Conservation (phyloP, 2,888 invertebrate genomes). For the Pristionchus arcanus region DNA sequence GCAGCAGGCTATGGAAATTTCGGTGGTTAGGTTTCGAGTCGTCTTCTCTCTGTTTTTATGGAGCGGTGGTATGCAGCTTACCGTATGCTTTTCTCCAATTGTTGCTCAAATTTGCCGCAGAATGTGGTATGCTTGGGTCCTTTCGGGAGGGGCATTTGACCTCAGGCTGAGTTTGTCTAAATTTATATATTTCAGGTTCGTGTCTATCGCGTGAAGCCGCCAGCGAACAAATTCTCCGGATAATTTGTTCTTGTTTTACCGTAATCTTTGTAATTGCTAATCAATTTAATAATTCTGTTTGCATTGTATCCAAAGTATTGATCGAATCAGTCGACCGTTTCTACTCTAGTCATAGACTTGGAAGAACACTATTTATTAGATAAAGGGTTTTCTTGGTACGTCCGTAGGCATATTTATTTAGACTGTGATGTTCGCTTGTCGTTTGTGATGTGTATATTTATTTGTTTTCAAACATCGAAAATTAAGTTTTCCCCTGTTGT, state of each 20-base stretch:
- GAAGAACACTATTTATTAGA: neutral
- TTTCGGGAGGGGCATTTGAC: too few relatives aligned
- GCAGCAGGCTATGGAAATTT: too few relatives aligned
- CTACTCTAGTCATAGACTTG: slow-evolving; percentile 11
- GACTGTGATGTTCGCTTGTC: slow-evolving; percentile 33
- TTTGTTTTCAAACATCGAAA: slow-evolving; percentile 1
- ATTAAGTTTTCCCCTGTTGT: neutral
- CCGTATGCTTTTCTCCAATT: too few relatives aligned
- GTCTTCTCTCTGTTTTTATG: too few relatives aligned
- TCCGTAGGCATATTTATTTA: slow-evolving; percentile 30
- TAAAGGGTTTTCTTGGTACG: slow-evolving; percentile 12
- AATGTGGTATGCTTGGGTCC: too few relatives aligned
- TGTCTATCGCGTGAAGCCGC: slow-evolving; percentile 93
- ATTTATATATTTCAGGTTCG: too few relatives aligned
- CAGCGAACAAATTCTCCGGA: slow-evolving; percentile 60
- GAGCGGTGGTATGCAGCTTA: too few relatives aligned
- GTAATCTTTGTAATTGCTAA: slow-evolving; percentile 18
- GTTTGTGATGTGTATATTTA: slow-evolving; percentile 27
- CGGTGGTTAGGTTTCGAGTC: too few relatives aligned
- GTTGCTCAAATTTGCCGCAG: too few relatives aligned
- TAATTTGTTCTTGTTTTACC: neutral
- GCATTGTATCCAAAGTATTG: neutral
- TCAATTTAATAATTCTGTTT: slow-evolving; percentile 41
- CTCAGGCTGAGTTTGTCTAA: too few relatives aligned
- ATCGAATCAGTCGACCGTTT: slow-evolving; percentile 9